phyloP scores from a whole-genome alignment of 1,140 invertebrate genomes.

The Drosophila miranda region DNA sequence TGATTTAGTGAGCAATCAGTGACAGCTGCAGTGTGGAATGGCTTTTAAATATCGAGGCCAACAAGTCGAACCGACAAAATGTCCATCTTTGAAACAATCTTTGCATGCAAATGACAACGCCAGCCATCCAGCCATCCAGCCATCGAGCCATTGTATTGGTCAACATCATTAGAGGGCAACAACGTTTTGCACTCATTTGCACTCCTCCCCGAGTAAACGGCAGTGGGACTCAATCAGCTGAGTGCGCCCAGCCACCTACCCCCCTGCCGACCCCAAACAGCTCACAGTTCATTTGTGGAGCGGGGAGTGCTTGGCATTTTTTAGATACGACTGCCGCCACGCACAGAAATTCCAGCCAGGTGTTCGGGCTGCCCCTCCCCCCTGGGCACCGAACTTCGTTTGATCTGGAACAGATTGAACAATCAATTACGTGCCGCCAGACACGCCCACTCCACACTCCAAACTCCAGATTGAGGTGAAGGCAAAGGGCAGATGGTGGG shows the following conservation, averaged over 20 bases:
- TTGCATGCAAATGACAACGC: slow-evolving; percentile 28
- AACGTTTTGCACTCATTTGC: slow-evolving; percentile 37
- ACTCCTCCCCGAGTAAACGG: slow-evolving; percentile 1
- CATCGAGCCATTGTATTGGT: slow-evolving; percentile 18
- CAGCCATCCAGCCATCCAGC: slow-evolving; percentile 4
- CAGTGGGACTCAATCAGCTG: slow-evolving; percentile 59
- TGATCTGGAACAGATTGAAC: slow-evolving; percentile 80
- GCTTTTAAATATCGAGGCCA: slow-evolving; percentile 22
- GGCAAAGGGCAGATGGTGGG: slow-evolving; percentile 37
- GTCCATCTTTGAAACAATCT: slow-evolving; percentile 21
- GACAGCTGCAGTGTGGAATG: slow-evolving; percentile 64
- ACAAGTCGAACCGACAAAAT: slow-evolving; percentile 12
- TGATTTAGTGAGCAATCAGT: slow-evolving; percentile 74
- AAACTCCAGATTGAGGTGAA: slow-evolving; percentile 7
- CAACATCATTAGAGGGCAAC: slow-evolving; percentile 41
- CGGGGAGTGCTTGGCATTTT: slow-evolving; percentile 31
- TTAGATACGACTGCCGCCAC: slow-evolving; percentile 54
- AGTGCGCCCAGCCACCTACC: slow-evolving; percentile 17
- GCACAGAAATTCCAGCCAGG: slow-evolving; percentile 55
- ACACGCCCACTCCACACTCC: slow-evolving; percentile 49
- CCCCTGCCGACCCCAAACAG: slow-evolving; percentile 35
- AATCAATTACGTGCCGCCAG: slow-evolving; percentile 76
- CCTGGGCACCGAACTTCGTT: slow-evolving; percentile 30
- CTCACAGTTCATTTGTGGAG: slow-evolving; percentile 68
- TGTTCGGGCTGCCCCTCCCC: background rate